Percentiles rank a stretch among this genome's conserved stretches.
Conservation (phyloP, 2,888 invertebrate species). For the Cephus nigrinus region DNA sequence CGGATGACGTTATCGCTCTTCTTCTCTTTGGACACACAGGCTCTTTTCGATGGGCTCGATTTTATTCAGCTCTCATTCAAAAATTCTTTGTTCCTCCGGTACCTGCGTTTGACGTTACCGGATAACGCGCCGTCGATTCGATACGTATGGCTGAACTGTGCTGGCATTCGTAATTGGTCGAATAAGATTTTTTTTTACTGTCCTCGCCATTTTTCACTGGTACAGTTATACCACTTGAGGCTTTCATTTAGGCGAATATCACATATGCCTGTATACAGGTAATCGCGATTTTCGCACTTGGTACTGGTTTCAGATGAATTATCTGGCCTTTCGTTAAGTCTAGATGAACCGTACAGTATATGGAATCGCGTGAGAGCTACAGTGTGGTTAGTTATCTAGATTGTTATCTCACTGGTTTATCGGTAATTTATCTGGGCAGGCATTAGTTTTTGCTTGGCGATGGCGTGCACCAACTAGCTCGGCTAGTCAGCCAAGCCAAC, state of each 20-base stretch:
- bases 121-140: background rate
- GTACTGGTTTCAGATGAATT: background rate
- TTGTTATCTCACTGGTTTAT: conserved; percentile 62
- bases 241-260: background rate
- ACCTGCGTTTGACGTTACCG: conserved; percentile 17
- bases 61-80: conserved; percentile 37
- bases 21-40: background rate
- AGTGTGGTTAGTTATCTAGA: conserved; percentile 60
- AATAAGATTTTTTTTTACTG: background rate
- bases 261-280: background rate
- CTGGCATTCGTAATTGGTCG: background rate
- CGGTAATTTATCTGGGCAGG: conserved; percentile 66
- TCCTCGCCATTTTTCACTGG: background rate
- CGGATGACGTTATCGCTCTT: conserved; percentile 47
- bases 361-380: conserved; percentile 31
- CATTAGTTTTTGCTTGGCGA: conserved; percentile 65
- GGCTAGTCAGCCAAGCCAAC: conserved; percentile 12
- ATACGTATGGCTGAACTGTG: background rate
- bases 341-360: conserved; percentile 30
- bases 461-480: conserved; percentile 54
- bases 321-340: background rate
- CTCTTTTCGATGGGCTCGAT: conserved; percentile 36
- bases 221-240: background rate
- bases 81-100: conserved; percentile 26
- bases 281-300: background rate